A percentile compares a stretch with the other conserved stretches of the same genome.
phyloP scores from a whole-genome alignment of 2,113 vertebrate genomes.

The Panthera leo region DNA sequence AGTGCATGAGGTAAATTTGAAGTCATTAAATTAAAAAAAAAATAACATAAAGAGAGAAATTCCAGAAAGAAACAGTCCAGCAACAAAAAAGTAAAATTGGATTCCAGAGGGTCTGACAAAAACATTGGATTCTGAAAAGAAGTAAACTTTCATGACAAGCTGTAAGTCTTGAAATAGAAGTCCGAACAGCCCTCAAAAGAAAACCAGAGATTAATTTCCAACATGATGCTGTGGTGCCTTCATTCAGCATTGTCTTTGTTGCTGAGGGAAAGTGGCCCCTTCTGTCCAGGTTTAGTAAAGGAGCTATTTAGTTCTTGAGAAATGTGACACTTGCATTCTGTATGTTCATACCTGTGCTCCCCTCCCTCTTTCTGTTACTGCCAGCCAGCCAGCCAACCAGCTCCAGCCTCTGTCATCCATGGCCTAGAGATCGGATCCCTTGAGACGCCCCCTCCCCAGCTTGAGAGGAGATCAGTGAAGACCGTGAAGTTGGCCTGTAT shows the following conservation, averaged over 20 bases:
- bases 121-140: background rate
- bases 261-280: background rate
- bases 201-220: background rate
- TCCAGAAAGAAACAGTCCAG: background rate
- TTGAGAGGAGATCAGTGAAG: background rate
- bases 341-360: background rate
- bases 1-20: slow-evolving; percentile 42
- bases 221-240: background rate
- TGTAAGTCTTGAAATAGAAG: background rate
- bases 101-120: background rate
- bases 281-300: background rate
- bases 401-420: background rate
- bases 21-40: background rate
- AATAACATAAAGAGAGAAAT: background rate
- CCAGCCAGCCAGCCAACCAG: background rate
- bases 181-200: background rate
- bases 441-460: background rate
- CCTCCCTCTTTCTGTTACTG: background rate
- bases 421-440: background rate
- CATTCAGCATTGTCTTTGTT: background rate
- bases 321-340: background rate
- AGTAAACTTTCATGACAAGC: background rate
- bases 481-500: background rate
- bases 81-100: slow-evolving; percentile 30
- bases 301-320: background rate